phyloP scores from a whole-genome alignment of 2,888 invertebrate genomes.

The Melanophora roralis region DNA sequence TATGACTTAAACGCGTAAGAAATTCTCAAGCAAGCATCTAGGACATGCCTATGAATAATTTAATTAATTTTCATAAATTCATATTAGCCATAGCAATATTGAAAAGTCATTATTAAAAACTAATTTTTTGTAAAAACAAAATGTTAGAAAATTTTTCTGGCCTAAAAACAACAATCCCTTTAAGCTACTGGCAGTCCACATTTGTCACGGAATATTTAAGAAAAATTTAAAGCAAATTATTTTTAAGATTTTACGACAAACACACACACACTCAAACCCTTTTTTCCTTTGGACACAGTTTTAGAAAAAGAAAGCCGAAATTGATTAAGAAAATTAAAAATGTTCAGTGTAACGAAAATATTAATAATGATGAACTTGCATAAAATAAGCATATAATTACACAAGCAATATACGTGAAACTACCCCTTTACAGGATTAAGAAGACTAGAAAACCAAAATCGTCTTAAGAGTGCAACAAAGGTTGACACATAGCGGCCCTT shows the following conservation, averaged over 20 bases:
- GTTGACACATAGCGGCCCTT: constrained; percentile 15
- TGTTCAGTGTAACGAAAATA: not conserved
- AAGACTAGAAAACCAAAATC: constrained; percentile 10
- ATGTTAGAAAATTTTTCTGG: not conserved
- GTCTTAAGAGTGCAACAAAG: not conserved
- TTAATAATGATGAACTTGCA: constrained; percentile 41
- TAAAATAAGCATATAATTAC: constrained; percentile 54
- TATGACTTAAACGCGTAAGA: too few relatives aligned
- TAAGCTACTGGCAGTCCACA: constrained; percentile 27
- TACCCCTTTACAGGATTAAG: not conserved
- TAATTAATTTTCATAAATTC: not conserved
- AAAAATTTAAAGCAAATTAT: constrained; percentile 18
- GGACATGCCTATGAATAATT: constrained; percentile 38
- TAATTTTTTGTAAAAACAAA: not conserved
- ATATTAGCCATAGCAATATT: constrained; percentile 8
- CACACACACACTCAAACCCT: not conserved
- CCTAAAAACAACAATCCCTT: constrained; percentile 2
- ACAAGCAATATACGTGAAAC: not conserved
- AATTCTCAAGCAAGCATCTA: not conserved
- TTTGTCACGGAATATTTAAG: constrained; percentile 38
- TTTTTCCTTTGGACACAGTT: not conserved
- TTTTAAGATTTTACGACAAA: not conserved
- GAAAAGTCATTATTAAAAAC: constrained; percentile 25
- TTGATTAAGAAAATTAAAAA: constrained; percentile 1
- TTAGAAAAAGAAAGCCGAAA: not conserved